Evolutionary conservation across 2,113 vertebrate genomes (phyloP), one percentile per base, ranked within the genome.

Genomic region (Orientallactaga bullata): DNA sequence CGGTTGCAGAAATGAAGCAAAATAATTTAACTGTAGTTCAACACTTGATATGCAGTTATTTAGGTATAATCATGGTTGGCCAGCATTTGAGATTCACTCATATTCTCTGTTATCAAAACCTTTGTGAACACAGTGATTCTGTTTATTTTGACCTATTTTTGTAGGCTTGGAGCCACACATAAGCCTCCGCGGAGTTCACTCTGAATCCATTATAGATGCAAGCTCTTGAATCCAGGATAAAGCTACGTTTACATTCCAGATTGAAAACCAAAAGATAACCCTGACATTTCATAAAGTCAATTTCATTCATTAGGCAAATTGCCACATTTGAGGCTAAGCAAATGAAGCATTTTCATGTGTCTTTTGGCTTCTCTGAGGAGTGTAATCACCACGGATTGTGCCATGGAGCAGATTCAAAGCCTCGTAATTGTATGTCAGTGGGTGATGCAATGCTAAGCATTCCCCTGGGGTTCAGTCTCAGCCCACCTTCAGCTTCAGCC

Each of bases 301-400:
- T 94, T 97, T 96, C 83, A 94, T 95, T 97, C 94, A 91, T 96
- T 95, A 96, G 92, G 94, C 92, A 96, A 97, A 97, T 93, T 96
- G 94, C 93, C 93, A 95, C 95, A 96, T 96, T 90, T 71, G 90
- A 96, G 95, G 93, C 95, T 93, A 96, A 96, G 92, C 83, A 97
- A 96, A 95, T 96, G 94, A 95, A 96, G 92, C 96, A 92, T 95
- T 95, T 96, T 94, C 73, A 78, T 97, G 88, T 94, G 82, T 96
- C 93, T 94, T 91, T 92, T 93, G 92, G 96, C 73, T 85, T 92
- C 66, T 92, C 37, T 85, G 84, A 89, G 94, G 90, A 88, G 85
- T 39, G 88, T 87, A 97, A 97, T 96, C 96, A 97, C 51, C 88
- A 96, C 23, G 86, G 95, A 96, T 96, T 97, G 93, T 97, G 90